These are phyloP conservation scores for Seriola dumerili DNA, from an alignment of 2,113 vertebrate genomes.

Conservation along the genomic window DNA sequence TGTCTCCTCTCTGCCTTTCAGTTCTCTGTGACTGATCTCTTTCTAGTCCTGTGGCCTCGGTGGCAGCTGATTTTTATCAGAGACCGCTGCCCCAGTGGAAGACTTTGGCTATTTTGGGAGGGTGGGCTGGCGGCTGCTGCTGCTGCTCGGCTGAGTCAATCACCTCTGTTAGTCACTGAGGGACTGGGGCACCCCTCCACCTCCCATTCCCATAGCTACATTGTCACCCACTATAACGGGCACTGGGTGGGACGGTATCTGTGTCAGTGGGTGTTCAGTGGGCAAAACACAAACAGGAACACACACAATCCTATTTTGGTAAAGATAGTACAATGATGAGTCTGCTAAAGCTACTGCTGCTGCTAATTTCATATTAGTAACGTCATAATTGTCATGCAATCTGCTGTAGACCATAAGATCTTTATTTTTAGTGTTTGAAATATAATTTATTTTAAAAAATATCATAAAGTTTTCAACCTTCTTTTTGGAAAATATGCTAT, in stretches of 20 bases:
- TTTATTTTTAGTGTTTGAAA: background rate
- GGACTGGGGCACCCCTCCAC: conserved; percentile 57
- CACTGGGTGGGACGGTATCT: conserved; percentile 53
- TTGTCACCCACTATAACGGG: conserved; percentile 77
- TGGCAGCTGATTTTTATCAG: conserved; percentile 92
- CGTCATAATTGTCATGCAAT: conserved; percentile 1
- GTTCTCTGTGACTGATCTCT: conserved; percentile 70
- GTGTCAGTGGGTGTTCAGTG: conserved; percentile 50
- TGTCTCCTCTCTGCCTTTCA: conserved; percentile 42
- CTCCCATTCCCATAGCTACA: conserved; percentile 68
- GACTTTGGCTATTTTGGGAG: conserved; percentile 89
- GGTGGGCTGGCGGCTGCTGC: conserved; percentile 81
- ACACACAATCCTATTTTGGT: too few species aligned
- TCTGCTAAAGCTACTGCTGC: too few species aligned
- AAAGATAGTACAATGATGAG: too few species aligned
- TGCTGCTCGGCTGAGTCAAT: conserved; percentile 88
- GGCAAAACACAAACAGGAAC: too few species aligned
- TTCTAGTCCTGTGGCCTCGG: conserved; percentile 74
- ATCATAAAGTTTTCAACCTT: background rate
- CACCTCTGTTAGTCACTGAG: conserved; percentile 76
- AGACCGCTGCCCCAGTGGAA: conserved; percentile 45
- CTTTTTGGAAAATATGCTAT: background rate
- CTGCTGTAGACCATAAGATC: background rate
- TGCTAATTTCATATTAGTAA: background rate
- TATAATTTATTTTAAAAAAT: background rate